Evolutionary conservation across 2,888 invertebrate species (phyloP).

Genomic region (Temnothorax unifasciatus): DNA sequence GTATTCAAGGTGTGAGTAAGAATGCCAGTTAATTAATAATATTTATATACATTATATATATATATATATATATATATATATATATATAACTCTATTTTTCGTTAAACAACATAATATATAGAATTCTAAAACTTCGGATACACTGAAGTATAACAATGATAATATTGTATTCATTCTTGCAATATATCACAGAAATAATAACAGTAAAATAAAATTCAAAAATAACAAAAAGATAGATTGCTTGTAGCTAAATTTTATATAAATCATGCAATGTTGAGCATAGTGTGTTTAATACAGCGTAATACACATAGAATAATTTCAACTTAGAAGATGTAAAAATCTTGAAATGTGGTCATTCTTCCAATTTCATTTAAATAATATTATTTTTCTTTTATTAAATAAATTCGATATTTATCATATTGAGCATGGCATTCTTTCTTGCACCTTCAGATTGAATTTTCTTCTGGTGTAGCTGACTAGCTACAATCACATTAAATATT

Average conservation of each 20-base stretch:
- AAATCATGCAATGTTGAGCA: constrained; percentile 41
- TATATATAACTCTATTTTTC: background rate
- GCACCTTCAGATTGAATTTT: constrained; percentile 68
- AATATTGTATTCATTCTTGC: constrained; percentile 65
- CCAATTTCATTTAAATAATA: constrained; percentile 28
- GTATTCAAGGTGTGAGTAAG: constrained; percentile 74
- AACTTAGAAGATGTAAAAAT: constrained; percentile 51
- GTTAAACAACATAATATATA: constrained; percentile 64
- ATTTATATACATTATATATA: background rate
- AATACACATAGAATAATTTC: constrained; percentile 61
- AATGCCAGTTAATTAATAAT: constrained; percentile 74
- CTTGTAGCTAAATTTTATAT: constrained; percentile 59
- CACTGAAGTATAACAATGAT: constrained; percentile 70
- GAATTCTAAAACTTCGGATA: constrained; percentile 65
- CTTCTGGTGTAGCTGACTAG: constrained; percentile 70
- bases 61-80: background rate
- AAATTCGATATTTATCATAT: constrained; percentile 27
- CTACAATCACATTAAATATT: constrained; percentile 77
- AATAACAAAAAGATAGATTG: constrained; percentile 53
- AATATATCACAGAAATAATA: constrained; percentile 77
- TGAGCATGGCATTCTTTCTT: constrained; percentile 77
- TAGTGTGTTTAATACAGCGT: constrained; percentile 44
- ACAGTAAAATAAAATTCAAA: constrained; percentile 71
- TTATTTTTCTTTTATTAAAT: constrained; percentile 38
- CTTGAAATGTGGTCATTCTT: constrained; percentile 18